Conservation (phyloP, 1,140 invertebrate species). For the Pseudobourletiella spinata region DNA sequence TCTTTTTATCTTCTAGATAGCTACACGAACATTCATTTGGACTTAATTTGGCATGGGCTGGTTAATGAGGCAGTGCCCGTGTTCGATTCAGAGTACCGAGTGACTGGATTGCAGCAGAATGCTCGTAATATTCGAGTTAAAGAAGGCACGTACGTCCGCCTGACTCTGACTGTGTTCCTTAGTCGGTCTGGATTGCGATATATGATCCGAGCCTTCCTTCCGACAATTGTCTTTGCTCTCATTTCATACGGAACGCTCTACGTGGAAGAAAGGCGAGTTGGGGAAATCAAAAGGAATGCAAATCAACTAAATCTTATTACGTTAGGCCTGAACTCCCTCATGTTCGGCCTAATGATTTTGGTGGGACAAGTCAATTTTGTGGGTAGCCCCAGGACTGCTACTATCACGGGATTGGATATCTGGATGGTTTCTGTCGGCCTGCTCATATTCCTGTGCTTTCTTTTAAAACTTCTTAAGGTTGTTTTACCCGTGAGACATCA, state of each 20-base stretch:
- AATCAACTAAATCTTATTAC: slow-evolving; percentile 1
- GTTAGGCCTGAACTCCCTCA: slow-evolving; percentile 17
- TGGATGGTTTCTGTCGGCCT: slow-evolving; percentile 9
- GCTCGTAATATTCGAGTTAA: slow-evolving; percentile 3
- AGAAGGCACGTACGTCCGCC: slow-evolving; percentile 12
- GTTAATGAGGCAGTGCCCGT: slow-evolving; percentile 13
- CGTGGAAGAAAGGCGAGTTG: neutral
- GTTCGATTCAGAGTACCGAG: slow-evolving; percentile 18
- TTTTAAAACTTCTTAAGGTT: slow-evolving; percentile 5
- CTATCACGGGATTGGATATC: slow-evolving; percentile 23
- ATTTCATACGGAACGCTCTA: slow-evolving; percentile 24
- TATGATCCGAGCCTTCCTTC: slow-evolving; percentile 19
- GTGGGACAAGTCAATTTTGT: slow-evolving; percentile 19
- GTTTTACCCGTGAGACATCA: neutral
- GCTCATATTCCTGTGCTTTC: slow-evolving; percentile 5
- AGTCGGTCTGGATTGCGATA: slow-evolving; percentile 13
- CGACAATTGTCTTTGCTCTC: slow-evolving; percentile 5
- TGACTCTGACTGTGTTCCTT: slow-evolving; percentile 15
- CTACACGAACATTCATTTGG: slow-evolving; percentile 18
- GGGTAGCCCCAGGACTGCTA: slow-evolving; percentile 3
- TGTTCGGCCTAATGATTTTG: slow-evolving; percentile 7
- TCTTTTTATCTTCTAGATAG: slow-evolving; percentile 13
- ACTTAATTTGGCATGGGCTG: slow-evolving; percentile 27
- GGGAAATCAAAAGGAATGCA: neutral
- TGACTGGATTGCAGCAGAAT: slow-evolving; percentile 9